phyloP scores from a whole-genome alignment of 2,113 vertebrate genomes.

The Cyanocitta stelleri region DNA sequence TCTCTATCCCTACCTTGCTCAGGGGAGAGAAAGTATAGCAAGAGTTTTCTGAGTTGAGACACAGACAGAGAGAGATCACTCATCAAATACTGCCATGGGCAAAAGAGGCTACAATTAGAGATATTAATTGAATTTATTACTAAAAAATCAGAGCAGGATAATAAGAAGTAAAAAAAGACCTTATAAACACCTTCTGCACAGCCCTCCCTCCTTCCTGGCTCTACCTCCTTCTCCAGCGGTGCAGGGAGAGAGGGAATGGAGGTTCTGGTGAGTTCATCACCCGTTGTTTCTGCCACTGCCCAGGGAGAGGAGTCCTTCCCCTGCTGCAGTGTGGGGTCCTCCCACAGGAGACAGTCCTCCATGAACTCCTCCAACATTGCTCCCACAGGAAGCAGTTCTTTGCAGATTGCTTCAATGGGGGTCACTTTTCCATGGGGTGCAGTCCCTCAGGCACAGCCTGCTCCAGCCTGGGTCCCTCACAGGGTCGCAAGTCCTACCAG shows the following conservation, averaged over 20 bases:
- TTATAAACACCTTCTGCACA: neutral
- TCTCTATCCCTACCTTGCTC: neutral
- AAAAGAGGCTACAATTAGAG: neutral
- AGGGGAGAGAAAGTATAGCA: neutral
- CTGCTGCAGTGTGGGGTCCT: neutral
- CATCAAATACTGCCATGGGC: neutral
- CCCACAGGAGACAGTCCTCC: no score
- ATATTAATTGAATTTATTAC: neutral
- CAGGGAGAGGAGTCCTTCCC: neutral
- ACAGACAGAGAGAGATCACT: neutral
- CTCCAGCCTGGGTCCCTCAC: neutral
- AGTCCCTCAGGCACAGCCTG: neutral
- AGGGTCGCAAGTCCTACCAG: neutral
- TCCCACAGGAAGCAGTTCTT: neutral
- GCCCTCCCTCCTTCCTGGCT: no score
- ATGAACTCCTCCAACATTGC: neutral
- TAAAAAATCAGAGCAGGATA: neutral
- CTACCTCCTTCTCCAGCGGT: accelerated
- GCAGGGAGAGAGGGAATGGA: neutral
- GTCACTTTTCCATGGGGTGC: neutral
- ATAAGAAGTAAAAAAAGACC: neutral
- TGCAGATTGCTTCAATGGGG: neutral
- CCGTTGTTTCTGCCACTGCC: neutral
- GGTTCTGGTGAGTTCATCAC: neutral
- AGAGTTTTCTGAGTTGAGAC: neutral